A percentile compares a stretch with the other conserved stretches of the same genome.
Evolutionary conservation across 2,113 vertebrate species (phyloP).

Genomic region (Siniperca knerii): DNA sequence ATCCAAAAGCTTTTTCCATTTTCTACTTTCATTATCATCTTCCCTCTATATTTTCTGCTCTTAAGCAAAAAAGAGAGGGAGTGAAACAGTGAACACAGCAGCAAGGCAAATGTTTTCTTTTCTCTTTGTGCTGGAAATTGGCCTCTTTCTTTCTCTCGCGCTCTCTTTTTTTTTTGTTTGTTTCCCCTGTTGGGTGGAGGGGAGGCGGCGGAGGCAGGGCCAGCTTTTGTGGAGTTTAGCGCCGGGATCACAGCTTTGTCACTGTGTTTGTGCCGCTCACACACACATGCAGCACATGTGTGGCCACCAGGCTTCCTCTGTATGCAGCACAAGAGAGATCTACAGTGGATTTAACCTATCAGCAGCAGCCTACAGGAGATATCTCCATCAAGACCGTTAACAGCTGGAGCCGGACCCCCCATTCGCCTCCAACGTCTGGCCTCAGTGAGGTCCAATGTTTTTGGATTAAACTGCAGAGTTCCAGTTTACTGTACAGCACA

Average conservation of each 20-base stretch:
- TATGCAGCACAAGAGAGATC: neutral
- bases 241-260: constrained; percentile 64
- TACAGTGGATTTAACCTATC: constrained; percentile 19
- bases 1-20: constrained; percentile 41
- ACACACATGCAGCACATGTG: constrained; percentile 61
- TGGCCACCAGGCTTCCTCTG: constrained; percentile 3
- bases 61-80: constrained; percentile 25
- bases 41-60: constrained; percentile 50
- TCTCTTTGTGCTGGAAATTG: constrained; percentile 66
- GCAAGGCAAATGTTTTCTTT: constrained; percentile 65
- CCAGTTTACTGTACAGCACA: neutral
- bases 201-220: constrained; percentile 60
- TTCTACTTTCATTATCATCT: constrained; percentile 35
- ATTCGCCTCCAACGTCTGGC: neutral
- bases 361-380: constrained; percentile 5
- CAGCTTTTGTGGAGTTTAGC: constrained; percentile 69
- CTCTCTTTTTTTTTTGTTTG: constrained; percentile 14
- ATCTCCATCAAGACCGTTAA: constrained; percentile 21
- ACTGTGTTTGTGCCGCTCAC: constrained; percentile 51
- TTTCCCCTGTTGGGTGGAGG: constrained; percentile 41
- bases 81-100: constrained; percentile 43
- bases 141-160: constrained; percentile 28
- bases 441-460: constrained; percentile 11
- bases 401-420: neutral
- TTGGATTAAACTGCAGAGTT: neutral